Base-by-base conservation (phyloP, 2,888 invertebrate species). In the Drosophila multiciliata region DNA sequence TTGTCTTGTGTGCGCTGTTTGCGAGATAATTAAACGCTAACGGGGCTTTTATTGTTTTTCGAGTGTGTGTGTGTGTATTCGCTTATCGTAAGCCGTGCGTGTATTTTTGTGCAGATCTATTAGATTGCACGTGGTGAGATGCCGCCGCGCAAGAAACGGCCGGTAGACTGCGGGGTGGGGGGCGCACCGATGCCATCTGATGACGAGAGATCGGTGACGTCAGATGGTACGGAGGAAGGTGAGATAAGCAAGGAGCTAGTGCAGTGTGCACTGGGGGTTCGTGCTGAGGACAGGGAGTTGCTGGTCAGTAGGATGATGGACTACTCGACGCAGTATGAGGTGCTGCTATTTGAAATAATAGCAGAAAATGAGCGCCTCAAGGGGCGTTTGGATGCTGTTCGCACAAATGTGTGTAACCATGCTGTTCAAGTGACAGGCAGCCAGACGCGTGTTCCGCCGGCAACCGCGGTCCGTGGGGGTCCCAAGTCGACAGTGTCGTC, bases 401-500 rank as follows among this genome's bases (percentile, higher is more conserved):
- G 48, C 48, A 26, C 26, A 5, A 20, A 42, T 42, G 26, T 1
- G 11, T 23, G 23, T 23, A 23, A 23, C 2, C 23, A 23, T 23
- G 23, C 23, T 23, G 23, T 23, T 1, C 48, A 48, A 26, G 49
- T 17, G n/a, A 29, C 3, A 3, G 32, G 2, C 8, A 7, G 15
- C 8, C 32, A 29, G 17, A 11, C 32, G 49, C 49, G 26, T 3
- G 17, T 6, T 26, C 15, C 49, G 4, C 2, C 17, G 49, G 49
- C 29, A 23, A 17, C 8, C 49, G 32, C 2, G 2, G 7, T 7
- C 3, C 7, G 29, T 12, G 17, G 12, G 29, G 29, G 26, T 49
- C 48, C 48, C 9, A 12, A 15, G 55, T 55, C 55, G 55, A 23
- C 40, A 42, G 8, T 29, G 40, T 23, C 40, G 42, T 57, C 54